phyloP scores from a whole-genome alignment of 1,140 invertebrate species.

The Tribolium castaneum region DNA sequence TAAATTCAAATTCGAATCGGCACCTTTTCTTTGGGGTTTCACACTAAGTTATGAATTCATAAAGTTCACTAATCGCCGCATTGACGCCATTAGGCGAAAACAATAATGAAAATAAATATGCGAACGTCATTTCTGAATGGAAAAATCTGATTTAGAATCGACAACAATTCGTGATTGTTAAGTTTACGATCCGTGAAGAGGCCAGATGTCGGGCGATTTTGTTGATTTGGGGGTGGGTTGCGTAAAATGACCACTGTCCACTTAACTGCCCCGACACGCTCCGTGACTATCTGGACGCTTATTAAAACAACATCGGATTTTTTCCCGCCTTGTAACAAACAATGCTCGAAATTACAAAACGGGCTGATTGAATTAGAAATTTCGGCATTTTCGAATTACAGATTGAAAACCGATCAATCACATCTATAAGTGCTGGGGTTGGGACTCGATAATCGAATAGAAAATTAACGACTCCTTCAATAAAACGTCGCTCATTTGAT shows the following conservation, averaged over 20 bases:
- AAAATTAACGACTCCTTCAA: conserved; percentile 41
- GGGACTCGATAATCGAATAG: conserved; percentile 43
- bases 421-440: conserved; percentile 2
- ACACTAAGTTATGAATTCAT: conserved; percentile 39
- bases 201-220: conserved; percentile 41
- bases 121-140: conserved; percentile 37
- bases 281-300: not conserved
- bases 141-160: conserved; percentile 35
- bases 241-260: conserved; percentile 45
- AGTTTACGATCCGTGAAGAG: conserved; percentile 39
- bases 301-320: conserved; percentile 17
- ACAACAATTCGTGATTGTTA: conserved; percentile 39
- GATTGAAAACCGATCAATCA: conserved; percentile 50
- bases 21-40: not conserved
- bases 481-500: conserved; percentile 45
- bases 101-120: conserved; percentile 20
- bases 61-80: conserved; percentile 2
- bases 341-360: conserved; percentile 34
- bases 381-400: conserved; percentile 38
- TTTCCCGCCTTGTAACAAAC: not conserved
- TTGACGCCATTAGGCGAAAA: conserved; percentile 25
- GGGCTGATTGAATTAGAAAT: conserved; percentile 34
- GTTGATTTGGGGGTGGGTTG: conserved; percentile 35
- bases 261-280: conserved; percentile 20
- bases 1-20: conserved; percentile 1